Base-by-base conservation (phyloP, 2,888 invertebrate species). In the Asteroscopus sphinx region DNA sequence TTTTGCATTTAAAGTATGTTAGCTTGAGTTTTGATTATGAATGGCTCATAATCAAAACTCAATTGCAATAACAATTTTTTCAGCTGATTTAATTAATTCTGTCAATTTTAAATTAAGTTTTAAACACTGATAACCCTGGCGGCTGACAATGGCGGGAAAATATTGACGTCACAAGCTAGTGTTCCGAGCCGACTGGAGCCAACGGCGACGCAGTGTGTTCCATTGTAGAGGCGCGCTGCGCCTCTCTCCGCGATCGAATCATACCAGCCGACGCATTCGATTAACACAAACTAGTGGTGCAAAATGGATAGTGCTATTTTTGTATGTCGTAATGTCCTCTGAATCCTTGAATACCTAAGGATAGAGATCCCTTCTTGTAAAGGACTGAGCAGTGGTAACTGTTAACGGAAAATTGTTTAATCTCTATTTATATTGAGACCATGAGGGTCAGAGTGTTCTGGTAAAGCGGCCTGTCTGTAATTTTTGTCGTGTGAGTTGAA, bases 101-200 rank as follows among this genome's bases (percentile, higher is more conserved):
- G 4, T 21, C 9, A 8, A 28, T 6, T 28, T 12, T 32, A 32
- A 32, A 39, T 12, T 39, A 7, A 15, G 16, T 25, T 58, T 59
- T 36, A 17, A 41, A 6, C 15, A 33, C 52, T 61, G 79, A 59
- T 83, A 87, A 73, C 87, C 87, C 86, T 87, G 61, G 2, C 11
- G 11, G 16, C 53, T 73, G 72, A 85, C 83, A 87, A 86, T 83
- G 81, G 79, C 83, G 82, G 85, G 82, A 83, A 81, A 87, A 86
- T 82, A 80, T 81, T 84, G 82, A 84, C 83, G 84, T 84, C 80
- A 81, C 65, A 70, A 76, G 65, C 74, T 75, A 73, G 67, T 74
- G 65, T 63, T 49, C 65, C 51, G 60, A 59, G 52, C 45, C 60
- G 56, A 48, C 36, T 36, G 45, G n/a, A n/a, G n/a, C n/a, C 60